Conservation (phyloP, 1,140 invertebrate species). For the Phenacoccus solenopsis region DNA sequence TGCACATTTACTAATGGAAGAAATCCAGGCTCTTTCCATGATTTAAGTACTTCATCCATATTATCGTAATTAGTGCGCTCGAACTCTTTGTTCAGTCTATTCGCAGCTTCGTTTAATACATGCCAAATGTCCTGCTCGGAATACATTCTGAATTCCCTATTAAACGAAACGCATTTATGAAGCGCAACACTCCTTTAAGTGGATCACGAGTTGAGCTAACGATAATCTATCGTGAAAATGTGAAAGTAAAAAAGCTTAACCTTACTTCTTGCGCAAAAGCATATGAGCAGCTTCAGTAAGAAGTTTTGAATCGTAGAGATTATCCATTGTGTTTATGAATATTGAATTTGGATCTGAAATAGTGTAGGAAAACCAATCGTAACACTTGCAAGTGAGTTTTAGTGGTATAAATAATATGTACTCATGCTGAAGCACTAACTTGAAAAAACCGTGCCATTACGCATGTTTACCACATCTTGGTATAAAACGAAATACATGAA, state of each 20-base stretch:
- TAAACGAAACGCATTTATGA: too few relatives aligned
- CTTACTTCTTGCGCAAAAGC: not conserved
- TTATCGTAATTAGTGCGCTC: not conserved
- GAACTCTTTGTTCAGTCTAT: not conserved
- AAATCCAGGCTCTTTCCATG: not conserved
- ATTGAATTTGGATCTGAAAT: not conserved
- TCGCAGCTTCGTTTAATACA: not conserved
- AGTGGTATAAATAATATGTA: too few relatives aligned
- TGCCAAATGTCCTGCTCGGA: not conserved
- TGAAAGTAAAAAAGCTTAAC: too few relatives aligned
- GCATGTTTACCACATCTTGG: not conserved
- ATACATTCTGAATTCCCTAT: constrained; percentile 1
- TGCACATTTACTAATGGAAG: not conserved
- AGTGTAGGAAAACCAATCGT: too few relatives aligned
- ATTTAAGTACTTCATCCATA: not conserved
- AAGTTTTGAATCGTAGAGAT: not conserved
- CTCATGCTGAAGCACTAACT: too few relatives aligned
- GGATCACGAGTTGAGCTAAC: too few relatives aligned
- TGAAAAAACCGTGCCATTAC: too few relatives aligned
- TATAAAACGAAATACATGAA: not conserved
- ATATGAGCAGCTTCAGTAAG: not conserved
- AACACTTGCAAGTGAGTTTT: too few relatives aligned
- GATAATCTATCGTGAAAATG: too few relatives aligned
- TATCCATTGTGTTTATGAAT: not conserved
- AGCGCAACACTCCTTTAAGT: too few relatives aligned